Conservation (phyloP, 2,888 invertebrate genomes). For the Sesia bembeciformis region DNA sequence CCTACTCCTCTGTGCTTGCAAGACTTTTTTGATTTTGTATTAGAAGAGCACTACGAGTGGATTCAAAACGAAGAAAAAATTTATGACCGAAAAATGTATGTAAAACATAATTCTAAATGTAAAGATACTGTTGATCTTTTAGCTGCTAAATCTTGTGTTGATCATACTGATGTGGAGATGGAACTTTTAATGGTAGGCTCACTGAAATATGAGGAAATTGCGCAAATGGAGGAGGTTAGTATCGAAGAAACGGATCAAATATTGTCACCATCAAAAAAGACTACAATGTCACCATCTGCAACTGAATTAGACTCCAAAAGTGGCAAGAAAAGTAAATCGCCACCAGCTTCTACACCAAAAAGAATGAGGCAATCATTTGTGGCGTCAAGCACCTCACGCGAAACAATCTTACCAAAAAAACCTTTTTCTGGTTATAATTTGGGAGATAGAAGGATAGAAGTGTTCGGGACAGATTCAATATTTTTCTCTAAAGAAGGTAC, state of each 20-base stretch:
- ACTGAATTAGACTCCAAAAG: slow-evolving; percentile 29
- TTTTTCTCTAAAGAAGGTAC: slow-evolving; percentile 60
- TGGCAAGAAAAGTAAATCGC: slow-evolving; percentile 33
- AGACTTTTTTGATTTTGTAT: slow-evolving; percentile 70
- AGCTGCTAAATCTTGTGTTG: slow-evolving; percentile 35
- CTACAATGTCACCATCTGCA: slow-evolving; percentile 18
- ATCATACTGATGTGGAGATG: slow-evolving; percentile 33
- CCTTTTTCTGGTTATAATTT: slow-evolving; percentile 54
- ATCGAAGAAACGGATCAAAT: slow-evolving; percentile 15
- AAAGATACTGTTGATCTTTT: slow-evolving; percentile 29
- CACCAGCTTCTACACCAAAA: slow-evolving; percentile 22
- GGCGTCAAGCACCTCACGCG: slow-evolving; percentile 5
- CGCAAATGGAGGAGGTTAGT: slow-evolving; percentile 18
- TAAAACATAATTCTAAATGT: slow-evolving; percentile 27
- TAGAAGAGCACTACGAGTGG: slow-evolving; percentile 66
- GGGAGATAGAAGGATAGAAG: slow-evolving; percentile 55
- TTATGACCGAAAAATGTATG: slow-evolving; percentile 33
- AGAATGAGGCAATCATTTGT: slow-evolving; percentile 16
- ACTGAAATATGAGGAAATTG: slow-evolving; percentile 43
- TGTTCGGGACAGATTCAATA: slow-evolving; percentile 51
- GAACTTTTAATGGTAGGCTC: slow-evolving; percentile 62
- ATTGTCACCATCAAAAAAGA: slow-evolving; percentile 18
- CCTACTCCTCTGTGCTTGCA: slow-evolving; percentile 66
- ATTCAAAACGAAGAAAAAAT: slow-evolving; percentile 50
- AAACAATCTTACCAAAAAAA: slow-evolving; percentile 21